These are phyloP conservation scores for Triplophysa dalaica DNA, from an alignment of 2,113 vertebrate species.

Conservation along the genomic window DNA sequence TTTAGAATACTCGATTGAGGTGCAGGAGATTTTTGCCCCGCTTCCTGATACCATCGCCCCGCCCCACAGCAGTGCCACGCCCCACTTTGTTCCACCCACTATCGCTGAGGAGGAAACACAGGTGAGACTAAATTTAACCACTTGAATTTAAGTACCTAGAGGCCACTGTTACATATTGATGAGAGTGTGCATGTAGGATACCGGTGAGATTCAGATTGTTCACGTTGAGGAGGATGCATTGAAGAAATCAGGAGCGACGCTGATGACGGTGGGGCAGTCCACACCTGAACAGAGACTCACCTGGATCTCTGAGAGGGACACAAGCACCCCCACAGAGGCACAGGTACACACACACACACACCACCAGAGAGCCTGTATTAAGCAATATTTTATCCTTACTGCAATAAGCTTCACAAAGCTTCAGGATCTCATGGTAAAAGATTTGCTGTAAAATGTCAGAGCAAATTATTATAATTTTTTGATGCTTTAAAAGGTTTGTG, in stretches of 20 bases:
- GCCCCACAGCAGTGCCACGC: neutral
- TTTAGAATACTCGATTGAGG: constrained; percentile 45
- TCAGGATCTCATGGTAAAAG: neutral
- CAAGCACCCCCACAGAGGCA: constrained; percentile 1
- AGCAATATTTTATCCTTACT: neutral
- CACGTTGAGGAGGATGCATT: constrained; percentile 62
- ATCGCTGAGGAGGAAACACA: constrained; percentile 50
- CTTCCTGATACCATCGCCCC: neutral
- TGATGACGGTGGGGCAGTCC: constrained; percentile 58
- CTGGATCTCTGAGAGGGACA: constrained; percentile 16
- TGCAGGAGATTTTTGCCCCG: constrained; percentile 17
- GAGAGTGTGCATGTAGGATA: constrained; percentile 48
- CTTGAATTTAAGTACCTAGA: neutral
- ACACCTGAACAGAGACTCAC: constrained; percentile 59
- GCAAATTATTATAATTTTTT: no score
- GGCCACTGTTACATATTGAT: neutral
- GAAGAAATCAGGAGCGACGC: constrained; percentile 59
- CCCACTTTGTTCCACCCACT: constrained; percentile 38
- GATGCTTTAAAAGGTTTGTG: neutral
- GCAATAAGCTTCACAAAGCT: neutral
- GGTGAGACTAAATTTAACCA: constrained; percentile 1
- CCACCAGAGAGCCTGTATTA: neutral
- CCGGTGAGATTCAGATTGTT: constrained; percentile 58
- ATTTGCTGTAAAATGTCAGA: no score
- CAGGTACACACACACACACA: constrained; percentile 57